Evolutionary conservation across 1,140 invertebrate genomes (phyloP), one percentile per base, ranked within the genome.

Genomic region (Drosophila carrolli): DNA sequence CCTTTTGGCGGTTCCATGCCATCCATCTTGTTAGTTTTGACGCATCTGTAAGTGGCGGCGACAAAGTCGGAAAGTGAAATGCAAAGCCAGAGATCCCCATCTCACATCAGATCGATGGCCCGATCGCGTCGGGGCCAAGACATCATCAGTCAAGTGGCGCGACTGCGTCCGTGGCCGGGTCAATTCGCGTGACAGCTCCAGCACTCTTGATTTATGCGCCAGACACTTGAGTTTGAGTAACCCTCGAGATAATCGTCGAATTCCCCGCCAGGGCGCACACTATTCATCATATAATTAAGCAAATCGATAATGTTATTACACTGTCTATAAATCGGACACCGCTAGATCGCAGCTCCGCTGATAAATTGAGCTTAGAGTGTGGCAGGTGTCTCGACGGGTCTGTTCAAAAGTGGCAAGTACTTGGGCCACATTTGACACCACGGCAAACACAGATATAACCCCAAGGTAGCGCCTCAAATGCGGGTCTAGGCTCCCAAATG

Each of bases 11-110:
- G 53, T 53, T 23, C 38, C 68, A 46, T 44, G 56, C 74, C 59
- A 85, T 86, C 82, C 68, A 85, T 85, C 82, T 86, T 85, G 51
- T 59, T 58, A 56, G 68, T 67, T 81, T 81, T 78, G 78, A 86
- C 78, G 76, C 81, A 58, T 84, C 68, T 58, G 59, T 58, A 60
- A 57, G 54, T 58, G 65, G 63, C 65, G 61, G 78, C 66, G 41
- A 67, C 58, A 50, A 37, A 70, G 47, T 55, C n/a, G 29, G 51
- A 54, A 50, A 59, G 35, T 44, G 56, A 68, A 77, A 61, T 67
- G 62, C 66, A 65, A 63, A 47, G 61, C 75, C 40, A 56, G 32
- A 35, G 41, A 29, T 41, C 54, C 60, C 54, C 32, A 29, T 41
- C 54, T 54, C 54, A 54, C 37, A 37, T 54, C 6, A 66, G 61